A percentile compares a stretch with the other conserved stretches of the same genome.
Conservation (phyloP, 2,113 vertebrate species). For the Melanocharis versteri region DNA sequence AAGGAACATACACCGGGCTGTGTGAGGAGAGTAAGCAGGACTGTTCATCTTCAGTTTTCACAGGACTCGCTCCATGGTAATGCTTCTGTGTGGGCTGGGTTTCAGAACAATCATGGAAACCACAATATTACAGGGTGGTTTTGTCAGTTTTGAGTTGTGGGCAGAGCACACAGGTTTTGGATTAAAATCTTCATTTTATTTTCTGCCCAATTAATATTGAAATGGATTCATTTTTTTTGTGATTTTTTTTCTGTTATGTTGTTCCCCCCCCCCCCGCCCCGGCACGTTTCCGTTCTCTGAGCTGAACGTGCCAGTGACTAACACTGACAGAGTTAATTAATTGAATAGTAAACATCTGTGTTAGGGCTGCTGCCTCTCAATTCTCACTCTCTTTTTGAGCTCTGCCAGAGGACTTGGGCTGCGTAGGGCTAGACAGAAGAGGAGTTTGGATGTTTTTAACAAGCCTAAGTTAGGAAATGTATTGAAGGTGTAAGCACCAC, state of each 20-base stretch:
- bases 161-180: not conserved
- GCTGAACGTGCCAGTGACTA: not conserved
- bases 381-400: not conserved
- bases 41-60: not conserved
- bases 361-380: not conserved
- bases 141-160: not conserved
- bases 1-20: rapidly evolving
- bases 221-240: not conserved
- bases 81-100: not conserved
- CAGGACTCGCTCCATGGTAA: not conserved
- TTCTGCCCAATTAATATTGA: not conserved
- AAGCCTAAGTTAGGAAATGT: not conserved
- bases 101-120: not conserved
- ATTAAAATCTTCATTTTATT: not conserved
- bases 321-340: not conserved
- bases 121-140: not conserved
- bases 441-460: not conserved
- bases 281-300: not conserved
- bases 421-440: not conserved
- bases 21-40: not conserved
- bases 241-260: not conserved
- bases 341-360: not conserved
- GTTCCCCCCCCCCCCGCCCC: not conserved
- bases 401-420: not conserved
- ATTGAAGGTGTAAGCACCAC: not conserved